Base-by-base conservation (phyloP, 2,797 vertebrate species). In the Rhinogobio ventralis region DNA sequence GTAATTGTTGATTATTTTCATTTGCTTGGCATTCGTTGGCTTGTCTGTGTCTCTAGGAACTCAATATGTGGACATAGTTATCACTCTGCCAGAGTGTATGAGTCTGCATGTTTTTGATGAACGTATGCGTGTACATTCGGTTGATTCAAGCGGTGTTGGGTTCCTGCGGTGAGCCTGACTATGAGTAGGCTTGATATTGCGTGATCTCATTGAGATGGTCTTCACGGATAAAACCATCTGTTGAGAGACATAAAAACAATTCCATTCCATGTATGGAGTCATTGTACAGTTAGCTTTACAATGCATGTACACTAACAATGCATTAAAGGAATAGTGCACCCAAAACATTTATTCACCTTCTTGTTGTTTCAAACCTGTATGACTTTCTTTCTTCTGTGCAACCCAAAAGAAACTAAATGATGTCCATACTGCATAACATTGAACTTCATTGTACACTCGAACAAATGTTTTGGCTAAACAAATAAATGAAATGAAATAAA, bases 161-260 rank as follows among this genome's bases (percentile, higher is more conserved):
- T 87, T 87, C 68, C 78, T 81, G 71, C 46, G 64, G 71, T 84
- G 64, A 87, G 77, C 51, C 60, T 75, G 71, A 71, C 64, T 80
- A 13, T 79, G 71, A 74, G 46, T 62, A 46, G 74, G 45, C 71
- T 81, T 57, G 69, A 81, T 68, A 53, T 77, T 45, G 45, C 8
- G 36, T 72, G 82, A 87, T 60, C 72, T 72, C 62, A 36, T 42
- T 57, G 68, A 79, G 72, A 62, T 62, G 39, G 76, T 79, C 39
- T 79, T 79, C 28, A 36, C 1, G 28, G 36, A 83, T 39, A 55
- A 51, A 67, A 53, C 7, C 17, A 13, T 83, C 42, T 49, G 57
- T 72, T 72, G 72, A 74, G 49, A 73, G 20, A 75, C n/a, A 73
- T 75, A 74, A 36, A 86, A 80, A 62, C 42, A 20, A 46, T 72